These are phyloP conservation scores for Gila robusta DNA, from an alignment of 2,797 vertebrate species.

Conservation along the genomic window DNA sequence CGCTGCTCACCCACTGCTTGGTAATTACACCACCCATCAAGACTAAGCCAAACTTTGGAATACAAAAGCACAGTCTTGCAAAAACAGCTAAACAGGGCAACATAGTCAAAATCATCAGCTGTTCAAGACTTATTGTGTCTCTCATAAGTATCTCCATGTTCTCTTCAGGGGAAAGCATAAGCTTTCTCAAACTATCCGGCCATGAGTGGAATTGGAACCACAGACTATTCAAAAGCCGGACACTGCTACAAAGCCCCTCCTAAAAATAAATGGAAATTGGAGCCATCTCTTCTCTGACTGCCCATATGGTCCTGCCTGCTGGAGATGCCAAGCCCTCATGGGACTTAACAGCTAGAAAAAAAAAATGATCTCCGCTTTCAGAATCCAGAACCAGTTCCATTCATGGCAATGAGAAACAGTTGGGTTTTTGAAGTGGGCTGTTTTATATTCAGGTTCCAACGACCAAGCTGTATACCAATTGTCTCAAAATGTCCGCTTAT, in stretches of 20 bases:
- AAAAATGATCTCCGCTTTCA: constrained; percentile 66
- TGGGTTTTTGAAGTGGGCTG: constrained; percentile 37
- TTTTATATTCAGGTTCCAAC: constrained; percentile 40
- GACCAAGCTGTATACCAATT: constrained; percentile 66
- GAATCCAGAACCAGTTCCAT: constrained; percentile 70
- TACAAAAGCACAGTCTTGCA: constrained; percentile 64
- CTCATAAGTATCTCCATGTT: neutral
- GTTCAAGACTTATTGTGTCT: neutral
- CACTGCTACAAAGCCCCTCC: constrained; percentile 2
- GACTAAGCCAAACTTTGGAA: constrained; percentile 63
- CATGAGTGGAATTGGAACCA: constrained; percentile 23
- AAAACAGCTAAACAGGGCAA: constrained; percentile 50
- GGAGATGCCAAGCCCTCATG: constrained; percentile 68
- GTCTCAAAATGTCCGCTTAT: constrained; percentile 61
- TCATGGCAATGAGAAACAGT: constrained; percentile 61
- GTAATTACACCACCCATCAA: constrained; percentile 75
- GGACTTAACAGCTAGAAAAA: constrained; percentile 67
- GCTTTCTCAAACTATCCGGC: constrained; percentile 45
- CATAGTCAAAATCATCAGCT: constrained; percentile 44
- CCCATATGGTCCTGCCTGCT: constrained; percentile 69
- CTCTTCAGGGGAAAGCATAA: constrained; percentile 22
- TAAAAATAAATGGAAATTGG: constrained; percentile 58
- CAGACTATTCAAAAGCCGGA: constrained; percentile 10
- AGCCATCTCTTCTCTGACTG: constrained; percentile 60
- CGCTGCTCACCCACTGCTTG: constrained; percentile 62